Conservation (phyloP, 2,797 vertebrate genomes). For the Potorous gilbertii region DNA sequence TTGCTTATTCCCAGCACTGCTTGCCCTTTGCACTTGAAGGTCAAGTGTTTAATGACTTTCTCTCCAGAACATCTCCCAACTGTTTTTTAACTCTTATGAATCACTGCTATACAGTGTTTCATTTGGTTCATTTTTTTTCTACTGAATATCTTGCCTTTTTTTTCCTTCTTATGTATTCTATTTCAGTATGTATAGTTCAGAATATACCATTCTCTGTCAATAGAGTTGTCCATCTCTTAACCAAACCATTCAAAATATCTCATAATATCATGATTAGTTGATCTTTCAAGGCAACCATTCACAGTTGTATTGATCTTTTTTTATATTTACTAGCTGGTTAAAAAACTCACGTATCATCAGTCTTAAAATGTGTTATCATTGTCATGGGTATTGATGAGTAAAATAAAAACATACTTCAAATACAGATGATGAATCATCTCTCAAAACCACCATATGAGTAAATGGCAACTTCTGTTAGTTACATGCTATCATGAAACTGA, state of each 20-base stretch:
- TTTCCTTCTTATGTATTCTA: background rate
- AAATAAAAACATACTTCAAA: conserved; percentile 55
- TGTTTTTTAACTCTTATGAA: background rate
- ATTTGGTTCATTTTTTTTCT: background rate
- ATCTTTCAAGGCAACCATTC: conserved; percentile 63
- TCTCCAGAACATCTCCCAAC: background rate
- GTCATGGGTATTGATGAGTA: conserved; percentile 59
- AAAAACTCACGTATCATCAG: conserved; percentile 49
- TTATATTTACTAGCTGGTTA: conserved; percentile 62
- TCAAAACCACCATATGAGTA: conserved; percentile 57
- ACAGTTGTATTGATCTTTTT: conserved; percentile 64
- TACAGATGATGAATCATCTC: conserved; percentile 54
- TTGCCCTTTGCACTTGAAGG: background rate
- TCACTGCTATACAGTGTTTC: background rate
- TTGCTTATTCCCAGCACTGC: background rate
- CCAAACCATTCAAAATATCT: conserved; percentile 56
- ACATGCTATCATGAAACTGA: background rate
- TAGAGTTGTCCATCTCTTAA: conserved; percentile 58
- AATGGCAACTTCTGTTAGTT: conserved; percentile 18
- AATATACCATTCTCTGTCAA: conserved; percentile 54
- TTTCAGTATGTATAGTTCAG: conserved; percentile 11
- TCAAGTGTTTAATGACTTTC: background rate
- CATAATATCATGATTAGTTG: conserved; percentile 51
- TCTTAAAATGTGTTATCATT: conserved; percentile 63
- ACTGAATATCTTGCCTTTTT: background rate